Evolutionary conservation across 2,888 invertebrate genomes (phyloP), one percentile per base, ranked within the genome.

Genomic region (Acrobasis suavella): DNA sequence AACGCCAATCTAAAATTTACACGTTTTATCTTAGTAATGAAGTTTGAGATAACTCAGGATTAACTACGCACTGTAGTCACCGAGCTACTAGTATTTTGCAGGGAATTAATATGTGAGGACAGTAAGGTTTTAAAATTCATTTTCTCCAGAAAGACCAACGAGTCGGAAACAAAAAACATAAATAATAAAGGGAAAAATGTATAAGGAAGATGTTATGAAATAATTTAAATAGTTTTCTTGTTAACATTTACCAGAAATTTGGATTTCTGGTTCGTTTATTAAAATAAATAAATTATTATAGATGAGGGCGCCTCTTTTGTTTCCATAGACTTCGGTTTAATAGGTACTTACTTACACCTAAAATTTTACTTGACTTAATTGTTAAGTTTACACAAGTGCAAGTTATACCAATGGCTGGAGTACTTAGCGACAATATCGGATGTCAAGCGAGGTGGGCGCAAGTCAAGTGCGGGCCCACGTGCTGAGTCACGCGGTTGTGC

Each of bases 391-490:
- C n/a, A 14, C 17, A 10, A 15, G 50, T 51, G 32, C 7, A 51
- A 51, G 15, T 60, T 42, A 50, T 62, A 49, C 12, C 16, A 37
- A 15, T 62, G 62, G 64, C 49, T 62, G 64, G 62, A 38, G 58
- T 15, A 62, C 12, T 49, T 16, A 38, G 58, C n/a, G 65, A 62
- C 62, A 50, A 22, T 62, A 74, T 81, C 68, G 64, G 72, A 72
- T 81, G 78, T 80, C 77, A 75, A 71, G 65, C 60, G 58, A 66
- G 76, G 87, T 85, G 75, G 86, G 86, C 69, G 83, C 80, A 72
- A 83, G 87, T 86, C 87, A 86, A 88, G 87, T 86, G 86, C 65
- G 63, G 65, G 71, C 75, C 76, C 71, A 75, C 74, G 68, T 62
- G 50, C 69, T 78, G 78, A 77, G 67, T 76, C 75, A 76, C 17